Conservation (phyloP, 2,888 invertebrate species). For the Mycalesis mineus region DNA sequence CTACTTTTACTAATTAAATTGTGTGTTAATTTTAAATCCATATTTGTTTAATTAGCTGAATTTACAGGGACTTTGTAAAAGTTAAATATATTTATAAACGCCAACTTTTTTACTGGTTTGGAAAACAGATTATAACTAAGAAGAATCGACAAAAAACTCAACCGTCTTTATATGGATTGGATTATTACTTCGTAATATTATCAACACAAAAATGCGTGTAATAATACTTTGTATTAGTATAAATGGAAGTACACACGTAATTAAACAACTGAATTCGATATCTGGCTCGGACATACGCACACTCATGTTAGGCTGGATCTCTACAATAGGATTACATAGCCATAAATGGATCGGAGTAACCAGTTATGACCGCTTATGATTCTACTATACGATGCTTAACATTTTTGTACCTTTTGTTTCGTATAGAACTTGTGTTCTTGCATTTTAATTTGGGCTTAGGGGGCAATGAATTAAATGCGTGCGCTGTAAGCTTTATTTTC, state of each 20-base stretch:
- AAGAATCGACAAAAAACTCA: too few species aligned
- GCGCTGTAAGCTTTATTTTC: slow-evolving; percentile 21
- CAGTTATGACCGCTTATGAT: slow-evolving; percentile 73
- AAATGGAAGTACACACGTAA: background rate
- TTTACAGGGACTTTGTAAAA: too few species aligned
- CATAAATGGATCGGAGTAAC: slow-evolving; percentile 67
- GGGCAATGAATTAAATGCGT: slow-evolving; percentile 27
- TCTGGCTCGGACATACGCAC: slow-evolving; percentile 23
- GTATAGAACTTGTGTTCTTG: slow-evolving; percentile 62
- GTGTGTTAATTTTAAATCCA: too few species aligned
- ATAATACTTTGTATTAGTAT: too few species aligned
- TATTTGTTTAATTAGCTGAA: too few species aligned
- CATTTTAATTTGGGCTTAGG: slow-evolving; percentile 71
- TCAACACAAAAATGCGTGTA: too few species aligned
- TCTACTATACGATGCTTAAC: slow-evolving; percentile 56
- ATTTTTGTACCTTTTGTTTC: slow-evolving; percentile 72
- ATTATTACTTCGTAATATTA: too few species aligned
- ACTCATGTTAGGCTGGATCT: slow-evolving; percentile 36
- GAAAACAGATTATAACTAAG: too few species aligned
- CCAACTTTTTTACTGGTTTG: too few species aligned
- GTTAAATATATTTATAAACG: too few species aligned
- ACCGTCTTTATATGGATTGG: too few species aligned
- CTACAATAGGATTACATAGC: slow-evolving; percentile 73
- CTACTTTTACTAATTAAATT: too few species aligned
- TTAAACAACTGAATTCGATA: background rate